Evolutionary conservation across 2,888 invertebrate genomes (phyloP).

Genomic region (Plagiodera versicolora): DNA sequence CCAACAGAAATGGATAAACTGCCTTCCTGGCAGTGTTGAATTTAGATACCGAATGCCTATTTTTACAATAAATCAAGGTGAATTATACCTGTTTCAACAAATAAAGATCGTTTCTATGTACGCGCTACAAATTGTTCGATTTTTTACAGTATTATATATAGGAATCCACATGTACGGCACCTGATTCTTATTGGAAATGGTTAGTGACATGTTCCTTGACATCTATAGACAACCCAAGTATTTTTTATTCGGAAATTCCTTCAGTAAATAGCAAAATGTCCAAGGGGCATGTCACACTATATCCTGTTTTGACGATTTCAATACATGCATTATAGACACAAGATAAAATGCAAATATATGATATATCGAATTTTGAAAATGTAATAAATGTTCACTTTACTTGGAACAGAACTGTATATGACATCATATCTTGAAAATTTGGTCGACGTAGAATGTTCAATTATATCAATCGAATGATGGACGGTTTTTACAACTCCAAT

Average conservation of each 20-base stretch:
- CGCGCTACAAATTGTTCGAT: constrained; percentile 36
- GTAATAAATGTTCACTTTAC: too few relatives aligned
- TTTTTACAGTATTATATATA: constrained; percentile 22
- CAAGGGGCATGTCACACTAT: too few relatives aligned
- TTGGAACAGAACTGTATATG: too few relatives aligned
- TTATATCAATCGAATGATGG: too few relatives aligned
- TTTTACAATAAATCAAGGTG: constrained; percentile 48
- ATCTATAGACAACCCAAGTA: neutral
- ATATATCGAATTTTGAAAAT: too few relatives aligned
- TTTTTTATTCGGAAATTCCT: neutral
- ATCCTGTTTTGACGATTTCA: too few relatives aligned
- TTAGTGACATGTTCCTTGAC: neutral
- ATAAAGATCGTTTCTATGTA: constrained; percentile 34
- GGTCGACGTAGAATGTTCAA: too few relatives aligned
- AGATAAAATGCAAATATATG: too few relatives aligned
- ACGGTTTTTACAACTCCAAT: too few relatives aligned
- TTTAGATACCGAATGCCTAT: constrained; percentile 47
- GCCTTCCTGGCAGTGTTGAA: constrained; percentile 44
- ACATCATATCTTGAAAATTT: too few relatives aligned
- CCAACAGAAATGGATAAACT: constrained; percentile 44
- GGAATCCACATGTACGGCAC: constrained; percentile 24
- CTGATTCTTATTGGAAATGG: constrained; percentile 3
- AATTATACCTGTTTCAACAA: constrained; percentile 33
- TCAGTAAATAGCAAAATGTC: too few relatives aligned
- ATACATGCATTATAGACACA: too few relatives aligned